A percentile compares a stretch with the other conserved stretches of the same genome.
Conservation (phyloP, 2,797 vertebrate species). For the Danio tinwini region DNA sequence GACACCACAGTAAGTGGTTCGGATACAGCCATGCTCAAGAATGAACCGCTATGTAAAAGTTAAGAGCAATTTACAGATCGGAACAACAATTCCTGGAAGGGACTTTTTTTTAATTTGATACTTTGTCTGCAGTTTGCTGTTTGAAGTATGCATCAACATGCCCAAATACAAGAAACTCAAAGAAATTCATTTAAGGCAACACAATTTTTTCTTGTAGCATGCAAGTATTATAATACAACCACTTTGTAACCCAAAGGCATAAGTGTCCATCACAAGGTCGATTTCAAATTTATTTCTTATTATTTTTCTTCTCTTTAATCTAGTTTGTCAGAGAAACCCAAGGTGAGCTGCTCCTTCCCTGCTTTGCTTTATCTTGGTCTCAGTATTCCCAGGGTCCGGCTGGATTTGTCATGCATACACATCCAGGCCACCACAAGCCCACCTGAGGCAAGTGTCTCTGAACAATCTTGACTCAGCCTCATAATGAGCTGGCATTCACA, state of each 20-base stretch:
- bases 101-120: background rate
- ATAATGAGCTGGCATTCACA: slow-evolving; percentile 40
- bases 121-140: background rate
- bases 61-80: background rate
- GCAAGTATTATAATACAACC: background rate
- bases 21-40: background rate
- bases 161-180: background rate
- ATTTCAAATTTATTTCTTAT: background rate
- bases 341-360: background rate
- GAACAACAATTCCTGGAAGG: background rate
- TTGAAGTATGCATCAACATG: background rate
- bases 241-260: background rate
- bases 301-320: background rate
- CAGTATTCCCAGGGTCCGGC: slow-evolving; percentile 6
- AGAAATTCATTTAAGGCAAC: background rate
- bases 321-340: slow-evolving; percentile 5
- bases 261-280: background rate
- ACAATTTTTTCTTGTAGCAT: background rate
- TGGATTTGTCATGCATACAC: background rate
- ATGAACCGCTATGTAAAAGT: background rate
- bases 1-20: no score
- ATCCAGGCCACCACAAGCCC: background rate
- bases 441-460: slow-evolving; percentile 24
- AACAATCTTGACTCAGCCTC: slow-evolving; percentile 9
- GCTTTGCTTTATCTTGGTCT: background rate